phyloP scores from a whole-genome alignment of 2,888 invertebrate species.

The Orchesella flavescens region DNA sequence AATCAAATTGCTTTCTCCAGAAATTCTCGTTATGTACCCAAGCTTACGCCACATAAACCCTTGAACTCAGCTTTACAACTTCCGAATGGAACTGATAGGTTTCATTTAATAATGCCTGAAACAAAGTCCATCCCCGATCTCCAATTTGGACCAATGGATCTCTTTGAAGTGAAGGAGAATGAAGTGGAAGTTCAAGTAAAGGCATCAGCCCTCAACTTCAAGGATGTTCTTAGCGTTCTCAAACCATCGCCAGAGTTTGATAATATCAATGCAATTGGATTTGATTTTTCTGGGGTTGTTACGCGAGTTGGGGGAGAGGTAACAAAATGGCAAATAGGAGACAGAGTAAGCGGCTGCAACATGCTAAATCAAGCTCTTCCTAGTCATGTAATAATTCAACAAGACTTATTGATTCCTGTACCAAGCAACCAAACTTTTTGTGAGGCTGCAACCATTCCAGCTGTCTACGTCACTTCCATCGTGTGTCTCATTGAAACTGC shows the following conservation, averaged over 20 bases:
- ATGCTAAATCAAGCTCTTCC: slow-evolving; percentile 8
- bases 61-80: neutral
- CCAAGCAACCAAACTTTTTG: neutral
- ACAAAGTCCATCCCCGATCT: slow-evolving; percentile 21
- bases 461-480: neutral
- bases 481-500: neutral
- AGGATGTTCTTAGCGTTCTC: slow-evolving; percentile 29
- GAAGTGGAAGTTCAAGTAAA: slow-evolving; percentile 38
- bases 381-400: slow-evolving; percentile 7
- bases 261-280: slow-evolving; percentile 23
- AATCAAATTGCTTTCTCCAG: neutral
- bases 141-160: neutral
- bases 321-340: neutral
- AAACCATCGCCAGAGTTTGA: slow-evolving; percentile 40
- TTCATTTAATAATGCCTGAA: slow-evolving; percentile 11
- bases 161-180: neutral
- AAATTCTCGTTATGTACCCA: neutral
- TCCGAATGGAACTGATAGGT: slow-evolving; percentile 10
- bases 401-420: neutral
- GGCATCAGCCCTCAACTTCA: slow-evolving; percentile 41
- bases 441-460: slow-evolving; percentile 14
- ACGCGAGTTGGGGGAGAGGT: neutral
- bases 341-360: neutral
- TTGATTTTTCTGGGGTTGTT: slow-evolving; percentile 38
- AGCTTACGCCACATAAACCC: neutral